phyloP scores from a whole-genome alignment of 1,140 invertebrate species.

The Nebria ingens region DNA sequence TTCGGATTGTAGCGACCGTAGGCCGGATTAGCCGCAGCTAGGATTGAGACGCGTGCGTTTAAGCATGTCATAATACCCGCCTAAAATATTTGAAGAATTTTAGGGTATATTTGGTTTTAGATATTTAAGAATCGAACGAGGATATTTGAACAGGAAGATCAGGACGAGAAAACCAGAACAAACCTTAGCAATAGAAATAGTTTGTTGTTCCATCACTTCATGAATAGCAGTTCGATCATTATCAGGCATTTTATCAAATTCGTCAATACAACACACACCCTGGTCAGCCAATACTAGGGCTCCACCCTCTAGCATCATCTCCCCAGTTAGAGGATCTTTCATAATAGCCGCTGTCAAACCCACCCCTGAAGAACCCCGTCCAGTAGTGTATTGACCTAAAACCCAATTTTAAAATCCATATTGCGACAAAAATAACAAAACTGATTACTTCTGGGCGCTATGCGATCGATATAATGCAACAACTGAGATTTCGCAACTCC shows the following conservation, averaged over 20 bases:
- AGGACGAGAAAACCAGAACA: slow-evolving; percentile 12
- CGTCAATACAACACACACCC: slow-evolving; percentile 98
- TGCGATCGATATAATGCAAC: slow-evolving; percentile 86
- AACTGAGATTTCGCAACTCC: slow-evolving; percentile 98
- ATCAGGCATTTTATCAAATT: slow-evolving; percentile 99
- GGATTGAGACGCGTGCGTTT: slow-evolving; percentile 93
- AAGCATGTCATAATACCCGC: slow-evolving; percentile 97
- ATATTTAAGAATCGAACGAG: slow-evolving; percentile 14
- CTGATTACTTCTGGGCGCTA: slow-evolving; percentile 80
- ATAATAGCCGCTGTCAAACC: slow-evolving; percentile 96
- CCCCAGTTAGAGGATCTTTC: slow-evolving; percentile 94
- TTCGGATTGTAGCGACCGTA: slow-evolving; percentile 97
- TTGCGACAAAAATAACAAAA: no score
- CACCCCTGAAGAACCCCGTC: slow-evolving; percentile 93
- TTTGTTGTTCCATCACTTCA: slow-evolving; percentile 99
- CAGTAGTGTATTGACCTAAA: slow-evolving; percentile 85
- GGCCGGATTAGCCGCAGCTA: slow-evolving; percentile 97
- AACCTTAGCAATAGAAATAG: slow-evolving; percentile 97
- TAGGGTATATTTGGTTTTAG: slow-evolving; percentile 3
- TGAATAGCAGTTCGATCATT: slow-evolving; percentile 93
- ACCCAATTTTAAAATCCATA: slow-evolving; percentile 12
- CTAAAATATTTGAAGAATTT: slow-evolving; percentile 34
- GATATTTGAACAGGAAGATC: no score
- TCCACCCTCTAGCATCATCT: slow-evolving; percentile 96
- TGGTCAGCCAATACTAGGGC: slow-evolving; percentile 96